Evolutionary conservation across 2,888 invertebrate genomes (phyloP), one percentile per base, ranked within the genome.

Genomic region (Stenotaenia linearis): DNA sequence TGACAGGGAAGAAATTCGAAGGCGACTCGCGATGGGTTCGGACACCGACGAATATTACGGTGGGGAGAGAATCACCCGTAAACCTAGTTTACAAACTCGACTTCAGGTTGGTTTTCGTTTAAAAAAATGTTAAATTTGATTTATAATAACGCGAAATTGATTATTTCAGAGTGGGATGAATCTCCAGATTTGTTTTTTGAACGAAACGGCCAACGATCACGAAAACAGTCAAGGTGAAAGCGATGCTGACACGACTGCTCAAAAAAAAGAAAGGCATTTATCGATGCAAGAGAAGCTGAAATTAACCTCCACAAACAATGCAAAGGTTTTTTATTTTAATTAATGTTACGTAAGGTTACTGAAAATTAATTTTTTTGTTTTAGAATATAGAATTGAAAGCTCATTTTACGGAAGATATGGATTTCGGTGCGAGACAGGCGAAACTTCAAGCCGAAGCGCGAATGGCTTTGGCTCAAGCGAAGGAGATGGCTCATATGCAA

Each of bases 141-240:
- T n/a, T n/a, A n/a, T n/a, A n/a, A n/a, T n/a, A n/a, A n/a, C n/a
- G n/a, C n/a, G n/a, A n/a, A n/a, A n/a, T n/a, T 76, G 32, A 15
- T 32, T 76, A 23, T 76, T 76, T 37, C 86, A 86, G 81, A 85
- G 86, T 75, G 86, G 94, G 83, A 95, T 93, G 92, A 96, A 95
- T 88, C 91, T 96, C 78, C 96, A 96, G 89, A 95, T 97, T 84
- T 96, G 96, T 89, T 96, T 96, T 88, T 94, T 96, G 93, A 96
- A 96, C 86, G 96, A 97, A 86, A 93, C 93, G 79, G 92, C 92
- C 81, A 93, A 93, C 78, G 94, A 94, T 86, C 92, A 91, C 21
- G 79, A 79, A 79, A 77, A 25, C 75, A 80, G n/a, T 80, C 81
- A 77, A 37, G 35, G 75, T 28, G 78, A 78, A 50, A 23, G 25